A percentile compares a stretch with the other conserved stretches of the same genome.
Evolutionary conservation across 2,113 vertebrate genomes (phyloP).

Genomic region (Gopherus evgoodei): DNA sequence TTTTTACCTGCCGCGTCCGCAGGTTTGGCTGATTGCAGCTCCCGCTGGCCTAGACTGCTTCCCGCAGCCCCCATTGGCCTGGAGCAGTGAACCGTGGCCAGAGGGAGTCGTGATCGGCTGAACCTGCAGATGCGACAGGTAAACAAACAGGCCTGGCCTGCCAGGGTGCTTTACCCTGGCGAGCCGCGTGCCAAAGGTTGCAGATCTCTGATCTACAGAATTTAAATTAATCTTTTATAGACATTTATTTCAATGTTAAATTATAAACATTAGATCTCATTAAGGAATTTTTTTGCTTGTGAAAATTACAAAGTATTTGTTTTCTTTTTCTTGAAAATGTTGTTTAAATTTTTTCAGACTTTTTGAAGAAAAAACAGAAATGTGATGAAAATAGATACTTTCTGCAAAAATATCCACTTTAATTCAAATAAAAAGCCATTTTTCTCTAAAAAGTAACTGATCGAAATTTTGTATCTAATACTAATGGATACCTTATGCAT

Average conservation of each 20-base stretch:
- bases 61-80: no score
- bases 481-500: neutral
- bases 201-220: accelerated
- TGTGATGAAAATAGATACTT: neutral
- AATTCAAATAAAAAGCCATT: neutral
- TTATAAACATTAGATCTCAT: neutral
- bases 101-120: no score
- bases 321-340: neutral
- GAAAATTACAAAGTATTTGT: neutral
- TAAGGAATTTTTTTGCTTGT: neutral
- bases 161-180: no score
- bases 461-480: neutral
- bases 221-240: accelerated
- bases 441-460: neutral
- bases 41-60: no score
- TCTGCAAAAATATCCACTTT: neutral
- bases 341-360: neutral
- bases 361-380: neutral
- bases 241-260: neutral
- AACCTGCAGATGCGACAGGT: no score
- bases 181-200: no score
- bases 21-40: no score
- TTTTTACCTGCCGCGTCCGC: no score
- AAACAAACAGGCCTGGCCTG: no score
- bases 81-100: no score